Percentiles rank a stretch among this genome's conserved stretches.
Evolutionary conservation across 2,888 invertebrate genomes (phyloP).

Genomic region (Meghimatium bilineatum): DNA sequence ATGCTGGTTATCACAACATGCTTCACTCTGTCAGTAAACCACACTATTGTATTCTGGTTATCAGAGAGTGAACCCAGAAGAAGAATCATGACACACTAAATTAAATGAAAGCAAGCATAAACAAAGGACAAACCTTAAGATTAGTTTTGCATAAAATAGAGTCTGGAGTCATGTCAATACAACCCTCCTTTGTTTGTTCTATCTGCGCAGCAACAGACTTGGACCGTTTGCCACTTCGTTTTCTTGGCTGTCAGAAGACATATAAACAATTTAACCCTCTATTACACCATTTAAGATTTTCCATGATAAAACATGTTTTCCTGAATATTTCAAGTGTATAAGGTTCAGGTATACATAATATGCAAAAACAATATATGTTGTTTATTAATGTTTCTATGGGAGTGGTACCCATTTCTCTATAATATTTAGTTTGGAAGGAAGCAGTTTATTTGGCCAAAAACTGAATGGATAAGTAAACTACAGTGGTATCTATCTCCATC

Average conservation of each 20-base stretch:
- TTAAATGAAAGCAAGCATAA: not conserved
- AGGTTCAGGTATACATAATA: not conserved
- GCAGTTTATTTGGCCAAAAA: no score
- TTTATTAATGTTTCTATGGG: no score
- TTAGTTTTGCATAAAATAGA: constrained; percentile 95
- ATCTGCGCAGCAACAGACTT: constrained; percentile 87
- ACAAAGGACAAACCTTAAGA: constrained; percentile 79
- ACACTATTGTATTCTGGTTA: no score
- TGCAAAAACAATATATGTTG: no score
- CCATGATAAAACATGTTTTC: no score
- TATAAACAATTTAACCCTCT: not conserved
- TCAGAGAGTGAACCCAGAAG: not conserved
- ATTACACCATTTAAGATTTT: no score
- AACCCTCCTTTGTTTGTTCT: constrained; percentile 93
- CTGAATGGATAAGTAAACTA: no score
- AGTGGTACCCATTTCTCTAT: no score
- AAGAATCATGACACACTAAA: not conserved
- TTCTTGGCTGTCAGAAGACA: constrained; percentile 58
- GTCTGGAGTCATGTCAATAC: constrained; percentile 95
- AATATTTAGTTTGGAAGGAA: no score
- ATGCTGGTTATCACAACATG: no score
- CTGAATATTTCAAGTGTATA: not conserved
- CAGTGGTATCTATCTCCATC: no score
- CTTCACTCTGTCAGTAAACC: no score
- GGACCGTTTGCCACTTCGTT: constrained; percentile 66